These are phyloP conservation scores for Protonibea diacanthus DNA, from an alignment of 2,797 vertebrate genomes.

Conservation along the genomic window DNA sequence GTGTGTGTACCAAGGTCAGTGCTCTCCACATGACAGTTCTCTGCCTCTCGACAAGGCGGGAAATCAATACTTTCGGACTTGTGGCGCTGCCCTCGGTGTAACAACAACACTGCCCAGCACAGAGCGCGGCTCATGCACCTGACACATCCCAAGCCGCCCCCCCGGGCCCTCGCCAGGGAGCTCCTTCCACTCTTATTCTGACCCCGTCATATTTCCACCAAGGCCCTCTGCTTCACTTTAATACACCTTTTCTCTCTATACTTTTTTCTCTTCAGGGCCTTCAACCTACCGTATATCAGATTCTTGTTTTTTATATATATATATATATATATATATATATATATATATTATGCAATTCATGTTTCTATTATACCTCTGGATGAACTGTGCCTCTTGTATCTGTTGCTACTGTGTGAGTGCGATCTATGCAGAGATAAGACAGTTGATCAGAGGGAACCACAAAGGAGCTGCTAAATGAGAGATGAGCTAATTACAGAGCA, in stretches of 20 bases:
- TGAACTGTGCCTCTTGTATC: slow-evolving; percentile 29
- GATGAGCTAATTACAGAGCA: slow-evolving; percentile 87
- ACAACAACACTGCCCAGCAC: slow-evolving; percentile 90
- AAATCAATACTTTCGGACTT: slow-evolving; percentile 99
- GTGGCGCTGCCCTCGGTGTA: slow-evolving; percentile 98
- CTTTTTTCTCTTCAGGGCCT: slow-evolving; percentile 56
- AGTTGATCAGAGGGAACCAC: slow-evolving; percentile 88
- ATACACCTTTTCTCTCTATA: slow-evolving; percentile 61
- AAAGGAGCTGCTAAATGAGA: slow-evolving; percentile 80
- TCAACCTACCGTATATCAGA: slow-evolving; percentile 43
- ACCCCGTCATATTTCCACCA: slow-evolving; percentile 73
- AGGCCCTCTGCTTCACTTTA: slow-evolving; percentile 64
- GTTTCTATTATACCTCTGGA: slow-evolving; percentile 49
- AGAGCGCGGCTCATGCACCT: slow-evolving; percentile 78
- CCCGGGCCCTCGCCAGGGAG: slow-evolving; percentile 60
- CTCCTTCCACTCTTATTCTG: slow-evolving; percentile 66
- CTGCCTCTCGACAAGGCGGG: slow-evolving; percentile 97
- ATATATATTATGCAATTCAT: slow-evolving; percentile 46
- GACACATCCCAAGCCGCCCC: slow-evolving; percentile 77
- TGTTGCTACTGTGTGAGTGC: slow-evolving; percentile 47
- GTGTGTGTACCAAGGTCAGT: slow-evolving; percentile 92
- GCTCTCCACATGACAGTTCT: slow-evolving; percentile 97
- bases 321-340: no score
- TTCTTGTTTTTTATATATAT: slow-evolving; percentile 23
- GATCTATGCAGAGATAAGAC: slow-evolving; percentile 82